A percentile compares a stretch with the other conserved stretches of the same genome.
Conservation (phyloP, 2,797 vertebrate genomes). For the Eurystomus glaucurus region DNA sequence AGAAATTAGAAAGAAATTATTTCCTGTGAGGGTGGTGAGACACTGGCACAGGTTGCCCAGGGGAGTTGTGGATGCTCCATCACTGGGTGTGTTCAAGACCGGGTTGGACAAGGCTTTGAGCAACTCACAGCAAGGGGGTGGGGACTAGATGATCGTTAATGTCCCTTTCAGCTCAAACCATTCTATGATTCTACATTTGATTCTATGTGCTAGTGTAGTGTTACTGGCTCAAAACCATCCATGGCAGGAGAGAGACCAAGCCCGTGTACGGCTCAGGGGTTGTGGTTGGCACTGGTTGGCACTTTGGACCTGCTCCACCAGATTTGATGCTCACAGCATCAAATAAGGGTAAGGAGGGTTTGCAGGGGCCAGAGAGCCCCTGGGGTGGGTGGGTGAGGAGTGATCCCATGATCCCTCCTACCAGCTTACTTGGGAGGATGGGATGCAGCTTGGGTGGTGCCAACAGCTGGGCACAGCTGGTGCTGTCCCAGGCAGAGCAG, state of each 20-base stretch:
- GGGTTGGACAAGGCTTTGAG: background rate
- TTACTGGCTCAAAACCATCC: background rate
- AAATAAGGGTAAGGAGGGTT: background rate
- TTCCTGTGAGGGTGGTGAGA: background rate
- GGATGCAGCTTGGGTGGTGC: background rate
- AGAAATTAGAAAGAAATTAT: background rate
- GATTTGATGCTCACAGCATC: background rate
- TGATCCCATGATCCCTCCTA: fast-evolving
- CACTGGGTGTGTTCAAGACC: background rate
- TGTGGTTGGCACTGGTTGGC: background rate
- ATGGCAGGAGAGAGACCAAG: background rate
- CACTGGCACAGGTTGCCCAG: background rate
- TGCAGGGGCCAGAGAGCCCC: background rate
- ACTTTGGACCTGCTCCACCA: background rate
- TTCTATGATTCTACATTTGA: background rate
- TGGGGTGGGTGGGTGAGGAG: fast-evolving
- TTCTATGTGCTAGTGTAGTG: background rate
- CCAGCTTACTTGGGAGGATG: no score
- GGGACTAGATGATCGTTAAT: background rate
- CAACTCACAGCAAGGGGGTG: background rate
- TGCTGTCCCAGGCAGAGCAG: fast-evolving
- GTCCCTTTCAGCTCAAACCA: background rate
- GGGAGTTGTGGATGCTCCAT: background rate
- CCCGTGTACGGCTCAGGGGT: fast-evolving
- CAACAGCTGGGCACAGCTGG: background rate